Evolutionary conservation across 2,797 vertebrate species (phyloP).

Genomic region (Rhinophrynus dorsalis): DNA sequence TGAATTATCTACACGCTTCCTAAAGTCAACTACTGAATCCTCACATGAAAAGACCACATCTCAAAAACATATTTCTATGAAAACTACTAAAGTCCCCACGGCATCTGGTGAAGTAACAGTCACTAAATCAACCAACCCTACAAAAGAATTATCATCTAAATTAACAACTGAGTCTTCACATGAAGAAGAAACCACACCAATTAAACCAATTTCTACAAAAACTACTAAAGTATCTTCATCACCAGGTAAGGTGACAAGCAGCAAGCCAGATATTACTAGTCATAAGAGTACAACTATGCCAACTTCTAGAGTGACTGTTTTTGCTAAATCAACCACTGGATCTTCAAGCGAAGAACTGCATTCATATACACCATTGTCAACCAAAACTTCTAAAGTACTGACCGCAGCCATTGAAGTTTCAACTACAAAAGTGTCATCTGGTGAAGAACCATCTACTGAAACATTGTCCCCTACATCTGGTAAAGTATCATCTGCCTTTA

Average conservation of each 20-base stretch:
- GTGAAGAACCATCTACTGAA: too few relatives aligned
- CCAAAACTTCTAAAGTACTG: neutral
- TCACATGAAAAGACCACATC: neutral
- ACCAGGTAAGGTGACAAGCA: neutral
- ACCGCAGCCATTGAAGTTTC: neutral
- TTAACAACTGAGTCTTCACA: neutral
- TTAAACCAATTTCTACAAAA: neutral
- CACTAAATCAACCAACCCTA: too few relatives aligned
- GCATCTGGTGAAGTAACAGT: neutral
- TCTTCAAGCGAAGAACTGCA: neutral
- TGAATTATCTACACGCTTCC: too few relatives aligned
- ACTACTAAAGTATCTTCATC: neutral
- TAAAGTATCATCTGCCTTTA: neutral
- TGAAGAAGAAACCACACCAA: too few relatives aligned
- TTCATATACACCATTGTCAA: too few relatives aligned
- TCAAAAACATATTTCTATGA: neutral
- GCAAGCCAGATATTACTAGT: neutral
- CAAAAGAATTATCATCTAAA: too few relatives aligned
- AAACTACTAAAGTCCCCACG: conserved; percentile 16
- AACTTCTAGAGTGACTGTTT: too few relatives aligned
- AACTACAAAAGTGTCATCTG: too few relatives aligned
- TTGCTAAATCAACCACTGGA: neutral
- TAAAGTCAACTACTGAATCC: neutral
- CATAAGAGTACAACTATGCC: neutral
- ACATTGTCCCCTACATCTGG: neutral